Evolutionary conservation across 2,113 vertebrate species (phyloP).

Genomic region (Ictidomys tridecemlineatus): DNA sequence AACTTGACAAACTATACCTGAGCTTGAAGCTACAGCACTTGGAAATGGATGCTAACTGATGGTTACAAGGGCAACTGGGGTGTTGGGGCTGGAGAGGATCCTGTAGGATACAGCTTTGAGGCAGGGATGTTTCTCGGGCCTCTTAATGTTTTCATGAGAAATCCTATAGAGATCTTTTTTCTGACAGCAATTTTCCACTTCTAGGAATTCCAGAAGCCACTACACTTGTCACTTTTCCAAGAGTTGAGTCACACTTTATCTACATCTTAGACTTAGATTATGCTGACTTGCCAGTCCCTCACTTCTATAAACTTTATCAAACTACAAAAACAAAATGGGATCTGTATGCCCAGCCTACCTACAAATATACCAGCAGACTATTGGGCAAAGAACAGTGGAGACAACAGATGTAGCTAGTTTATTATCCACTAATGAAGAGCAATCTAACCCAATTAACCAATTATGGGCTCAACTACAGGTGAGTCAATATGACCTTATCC

Average conservation of each 20-base stretch:
- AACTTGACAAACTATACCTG: background rate
- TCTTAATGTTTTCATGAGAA: background rate
- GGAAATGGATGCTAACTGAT: background rate
- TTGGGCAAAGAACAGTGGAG: background rate
- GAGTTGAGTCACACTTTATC: background rate
- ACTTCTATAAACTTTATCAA: background rate
- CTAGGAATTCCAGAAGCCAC: background rate
- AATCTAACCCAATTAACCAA: background rate
- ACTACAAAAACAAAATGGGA: background rate
- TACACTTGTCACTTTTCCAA: background rate
- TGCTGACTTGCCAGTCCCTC: background rate
- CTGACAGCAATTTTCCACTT: background rate
- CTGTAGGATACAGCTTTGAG: background rate
- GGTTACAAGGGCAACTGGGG: too few species aligned
- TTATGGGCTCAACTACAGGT: background rate
- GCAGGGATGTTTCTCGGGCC: background rate
- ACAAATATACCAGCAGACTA: background rate
- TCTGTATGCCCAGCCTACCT: background rate
- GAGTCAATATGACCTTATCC: background rate
- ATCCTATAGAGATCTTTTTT: background rate
- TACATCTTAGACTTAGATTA: too few species aligned
- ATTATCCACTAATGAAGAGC: background rate
- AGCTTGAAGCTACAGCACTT: background rate
- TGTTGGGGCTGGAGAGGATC: accelerated
- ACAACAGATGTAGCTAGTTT: background rate